Evolutionary conservation across 2,888 invertebrate species (phyloP).

Genomic region (Heteromyza rotundicornis): DNA sequence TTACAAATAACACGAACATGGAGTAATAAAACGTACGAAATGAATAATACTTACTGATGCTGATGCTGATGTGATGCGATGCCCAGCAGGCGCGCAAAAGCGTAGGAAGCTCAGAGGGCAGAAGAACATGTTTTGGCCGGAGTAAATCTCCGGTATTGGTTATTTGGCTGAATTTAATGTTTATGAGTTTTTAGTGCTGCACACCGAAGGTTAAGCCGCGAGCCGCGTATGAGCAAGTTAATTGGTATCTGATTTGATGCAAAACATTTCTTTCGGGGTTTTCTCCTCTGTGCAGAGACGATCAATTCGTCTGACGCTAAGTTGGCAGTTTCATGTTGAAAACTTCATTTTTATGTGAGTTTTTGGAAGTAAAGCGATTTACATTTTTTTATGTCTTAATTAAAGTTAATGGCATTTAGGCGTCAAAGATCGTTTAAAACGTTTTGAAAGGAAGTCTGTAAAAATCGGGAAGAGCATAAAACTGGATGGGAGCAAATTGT

Average conservation of each 20-base stretch:
- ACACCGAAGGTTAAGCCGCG: background rate
- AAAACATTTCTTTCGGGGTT: slow-evolving; percentile 21
- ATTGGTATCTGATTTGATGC: slow-evolving; percentile 39
- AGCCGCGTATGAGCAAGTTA: slow-evolving; percentile 29
- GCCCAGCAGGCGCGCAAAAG: slow-evolving; percentile 28
- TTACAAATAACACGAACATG: slow-evolving; percentile 61
- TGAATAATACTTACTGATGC: slow-evolving; percentile 45
- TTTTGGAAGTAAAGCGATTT: slow-evolving; percentile 49
- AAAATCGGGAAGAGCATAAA: too few species aligned
- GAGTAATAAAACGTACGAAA: slow-evolving; percentile 53
- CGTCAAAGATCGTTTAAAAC: slow-evolving; percentile 42
- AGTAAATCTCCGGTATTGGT: background rate
- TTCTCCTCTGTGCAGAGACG: slow-evolving; percentile 5
- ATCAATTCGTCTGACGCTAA: slow-evolving; percentile 22
- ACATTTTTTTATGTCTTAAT: slow-evolving; percentile 56
- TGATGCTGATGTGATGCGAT: slow-evolving; percentile 36
- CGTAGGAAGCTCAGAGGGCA: background rate
- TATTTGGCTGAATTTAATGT: slow-evolving; percentile 13
- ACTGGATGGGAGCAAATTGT: background rate
- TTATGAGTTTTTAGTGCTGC: slow-evolving; percentile 19
- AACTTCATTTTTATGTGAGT: slow-evolving; percentile 41
- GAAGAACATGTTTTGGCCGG: background rate
- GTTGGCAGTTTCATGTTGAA: slow-evolving; percentile 40
- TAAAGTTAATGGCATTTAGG: slow-evolving; percentile 53
- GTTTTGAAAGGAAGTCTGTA: background rate